Percentiles rank a stretch among this genome's conserved stretches.
phyloP scores from a whole-genome alignment of 2,797 vertebrate genomes.

The Anabacerthia variegaticeps region DNA sequence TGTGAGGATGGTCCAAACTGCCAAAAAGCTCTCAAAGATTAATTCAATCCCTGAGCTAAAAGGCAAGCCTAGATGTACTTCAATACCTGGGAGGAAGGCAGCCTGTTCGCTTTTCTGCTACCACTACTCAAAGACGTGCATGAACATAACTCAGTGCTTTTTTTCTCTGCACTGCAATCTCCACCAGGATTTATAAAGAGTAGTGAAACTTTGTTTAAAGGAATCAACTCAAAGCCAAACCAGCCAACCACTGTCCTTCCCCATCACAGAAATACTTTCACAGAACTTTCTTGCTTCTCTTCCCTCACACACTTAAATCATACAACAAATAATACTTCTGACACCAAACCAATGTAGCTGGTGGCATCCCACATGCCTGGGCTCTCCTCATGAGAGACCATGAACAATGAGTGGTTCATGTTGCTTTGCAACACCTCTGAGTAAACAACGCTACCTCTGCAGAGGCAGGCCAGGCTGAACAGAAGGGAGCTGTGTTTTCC shows the following conservation, averaged over 20 bases:
- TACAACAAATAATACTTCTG: not conserved
- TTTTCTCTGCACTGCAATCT: not conserved
- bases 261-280: not conserved
- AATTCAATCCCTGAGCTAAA: not conserved
- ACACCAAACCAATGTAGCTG: not conserved
- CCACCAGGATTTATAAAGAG: not conserved
- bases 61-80: not conserved
- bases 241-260: not conserved
- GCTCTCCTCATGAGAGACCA: not conserved
- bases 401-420: not conserved
- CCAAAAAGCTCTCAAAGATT: not conserved
- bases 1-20: not conserved
- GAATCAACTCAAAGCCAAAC: not conserved
- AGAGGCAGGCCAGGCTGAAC: not conserved
- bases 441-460: not conserved
- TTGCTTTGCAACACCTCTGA: not conserved
- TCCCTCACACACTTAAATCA: not conserved
- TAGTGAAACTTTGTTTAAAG: not conserved
- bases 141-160: fast-evolving
- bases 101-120: not conserved
- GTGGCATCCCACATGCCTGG: not conserved
- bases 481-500: not conserved
- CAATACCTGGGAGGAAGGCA: not conserved
- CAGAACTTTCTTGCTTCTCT: not conserved
- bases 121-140: not conserved